phyloP scores from a whole-genome alignment of 2,113 vertebrate species.

The Cinclus mexicanus region DNA sequence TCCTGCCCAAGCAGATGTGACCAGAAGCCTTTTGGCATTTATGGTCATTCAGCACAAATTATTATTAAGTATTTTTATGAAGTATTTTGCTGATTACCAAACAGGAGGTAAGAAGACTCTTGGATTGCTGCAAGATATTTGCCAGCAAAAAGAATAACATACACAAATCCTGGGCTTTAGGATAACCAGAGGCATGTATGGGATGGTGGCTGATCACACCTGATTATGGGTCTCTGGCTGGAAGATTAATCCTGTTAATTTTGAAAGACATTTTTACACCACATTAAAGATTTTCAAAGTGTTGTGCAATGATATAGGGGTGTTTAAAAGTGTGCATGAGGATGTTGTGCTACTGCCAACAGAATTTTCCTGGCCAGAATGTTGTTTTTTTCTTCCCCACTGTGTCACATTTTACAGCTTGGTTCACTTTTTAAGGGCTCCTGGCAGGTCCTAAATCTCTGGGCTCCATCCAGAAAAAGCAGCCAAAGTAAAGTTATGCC shows the following conservation, averaged over 20 bases:
- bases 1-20: neutral
- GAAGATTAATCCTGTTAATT: neutral
- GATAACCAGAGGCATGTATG: fast-evolving
- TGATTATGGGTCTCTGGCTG: neutral
- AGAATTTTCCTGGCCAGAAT: neutral
- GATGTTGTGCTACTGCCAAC: neutral
- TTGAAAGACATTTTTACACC: neutral
- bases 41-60: neutral
- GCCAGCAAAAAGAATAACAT: neutral
- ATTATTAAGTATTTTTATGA: neutral
- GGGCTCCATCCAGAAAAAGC: neutral
- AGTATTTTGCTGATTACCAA: neutral
- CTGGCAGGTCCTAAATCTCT: constrained; percentile 9
- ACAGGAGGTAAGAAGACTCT: neutral
- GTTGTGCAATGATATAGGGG: neutral
- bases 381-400: neutral
- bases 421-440: neutral
- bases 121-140: neutral
- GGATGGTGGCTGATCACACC: neutral
- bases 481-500: constrained; percentile 28
- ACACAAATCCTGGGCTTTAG: neutral
- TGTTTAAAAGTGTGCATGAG: neutral
- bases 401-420: neutral
- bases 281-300: neutral
- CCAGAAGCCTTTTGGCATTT: neutral